phyloP scores from a whole-genome alignment of 2,113 vertebrate genomes.

The Peromyscus polionotus region DNA sequence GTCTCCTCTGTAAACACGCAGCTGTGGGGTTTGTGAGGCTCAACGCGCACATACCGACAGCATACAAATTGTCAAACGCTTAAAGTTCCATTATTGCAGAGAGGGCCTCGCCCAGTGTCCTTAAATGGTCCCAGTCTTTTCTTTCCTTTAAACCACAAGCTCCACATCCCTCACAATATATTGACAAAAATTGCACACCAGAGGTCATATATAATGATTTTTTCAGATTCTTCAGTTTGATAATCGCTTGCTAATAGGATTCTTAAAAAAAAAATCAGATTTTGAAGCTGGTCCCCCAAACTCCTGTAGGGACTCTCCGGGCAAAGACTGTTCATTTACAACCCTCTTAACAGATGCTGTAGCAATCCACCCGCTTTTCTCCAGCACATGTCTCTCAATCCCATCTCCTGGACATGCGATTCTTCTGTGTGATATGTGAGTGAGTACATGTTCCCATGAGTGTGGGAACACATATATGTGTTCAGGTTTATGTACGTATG shows the following conservation, averaged over 20 bases:
- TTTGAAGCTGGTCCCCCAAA: background rate
- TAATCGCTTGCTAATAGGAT: background rate
- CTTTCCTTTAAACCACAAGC: constrained; percentile 14
- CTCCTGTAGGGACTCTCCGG: background rate
- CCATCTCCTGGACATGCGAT: background rate
- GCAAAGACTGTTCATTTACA: background rate
- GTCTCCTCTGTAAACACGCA: constrained; percentile 82
- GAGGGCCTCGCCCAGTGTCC: constrained; percentile 79
- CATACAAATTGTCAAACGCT: constrained; percentile 83
- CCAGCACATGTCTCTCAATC: accelerated
- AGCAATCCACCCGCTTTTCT: background rate
- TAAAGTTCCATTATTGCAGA: constrained; percentile 76
- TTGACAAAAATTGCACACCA: background rate
- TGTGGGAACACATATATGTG: background rate
- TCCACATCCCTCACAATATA: background rate
- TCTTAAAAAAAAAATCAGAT: background rate
- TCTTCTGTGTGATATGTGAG: background rate
- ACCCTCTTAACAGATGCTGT: background rate
- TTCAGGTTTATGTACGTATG: background rate
- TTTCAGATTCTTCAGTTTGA: constrained; percentile 14
- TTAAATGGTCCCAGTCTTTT: constrained; percentile 71
- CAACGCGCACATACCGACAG: constrained; percentile 64
- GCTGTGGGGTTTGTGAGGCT: constrained; percentile 80
- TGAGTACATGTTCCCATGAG: background rate
- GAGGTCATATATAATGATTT: background rate